phyloP scores from a whole-genome alignment of 2,888 invertebrate genomes.

The Cheilosia scutellata region DNA sequence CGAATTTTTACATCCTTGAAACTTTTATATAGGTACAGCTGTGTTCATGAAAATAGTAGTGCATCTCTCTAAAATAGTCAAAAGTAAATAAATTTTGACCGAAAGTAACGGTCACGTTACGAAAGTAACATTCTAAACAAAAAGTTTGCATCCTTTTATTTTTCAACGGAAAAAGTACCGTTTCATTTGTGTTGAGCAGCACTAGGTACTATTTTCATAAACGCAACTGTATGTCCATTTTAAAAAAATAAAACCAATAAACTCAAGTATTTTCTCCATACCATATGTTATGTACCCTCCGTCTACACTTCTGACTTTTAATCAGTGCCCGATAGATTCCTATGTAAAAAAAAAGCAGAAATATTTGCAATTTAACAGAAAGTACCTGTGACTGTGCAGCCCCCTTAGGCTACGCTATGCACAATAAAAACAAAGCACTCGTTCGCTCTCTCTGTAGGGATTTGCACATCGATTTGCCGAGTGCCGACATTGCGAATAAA shows the following conservation, averaged over 20 bases:
- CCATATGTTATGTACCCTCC: neutral
- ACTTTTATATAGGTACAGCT: too few species aligned
- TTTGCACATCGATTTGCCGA: constrained; percentile 74
- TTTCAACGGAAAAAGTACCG: too few species aligned
- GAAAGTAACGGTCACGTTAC: too few species aligned
- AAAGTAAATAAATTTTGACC: too few species aligned
- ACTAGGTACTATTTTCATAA: too few species aligned
- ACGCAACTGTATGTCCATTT: neutral
- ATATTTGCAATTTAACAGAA: constrained; percentile 65
- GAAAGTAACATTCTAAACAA: too few species aligned
- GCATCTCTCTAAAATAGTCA: too few species aligned
- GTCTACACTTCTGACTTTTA: constrained; percentile 31
- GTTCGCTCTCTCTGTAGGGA: constrained; percentile 45
- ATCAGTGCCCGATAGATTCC: constrained; percentile 32
- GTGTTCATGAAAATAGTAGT: too few species aligned
- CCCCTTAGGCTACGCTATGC: constrained; percentile 30
- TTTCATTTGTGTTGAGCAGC: too few species aligned
- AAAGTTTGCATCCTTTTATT: too few species aligned
- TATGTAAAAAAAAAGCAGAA: constrained; percentile 35
- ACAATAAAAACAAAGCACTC: constrained; percentile 59
- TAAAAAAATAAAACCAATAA: neutral
- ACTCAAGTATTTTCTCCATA: constrained; percentile 11
- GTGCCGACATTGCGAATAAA: constrained; percentile 65
- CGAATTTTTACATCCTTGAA: too few species aligned
- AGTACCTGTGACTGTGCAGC: constrained; percentile 34